Evolutionary conservation across 2,113 vertebrate genomes (phyloP).

Genomic region (Pedetes capensis): DNA sequence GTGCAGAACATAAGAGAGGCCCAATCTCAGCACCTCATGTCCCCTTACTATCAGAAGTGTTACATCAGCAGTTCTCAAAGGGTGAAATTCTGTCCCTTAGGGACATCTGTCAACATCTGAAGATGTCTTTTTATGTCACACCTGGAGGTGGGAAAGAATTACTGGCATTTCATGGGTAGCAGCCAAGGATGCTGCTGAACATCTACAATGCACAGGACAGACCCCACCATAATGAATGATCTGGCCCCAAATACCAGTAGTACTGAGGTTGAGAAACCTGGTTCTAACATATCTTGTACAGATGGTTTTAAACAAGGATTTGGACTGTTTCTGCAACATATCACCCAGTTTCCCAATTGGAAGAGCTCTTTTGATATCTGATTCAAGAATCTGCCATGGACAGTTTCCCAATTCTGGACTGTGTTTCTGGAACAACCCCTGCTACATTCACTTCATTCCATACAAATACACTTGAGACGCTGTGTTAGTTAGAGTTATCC

Average conservation of each 20-base stretch:
- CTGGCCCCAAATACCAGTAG: neutral
- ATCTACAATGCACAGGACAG: neutral
- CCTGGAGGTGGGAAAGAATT: neutral
- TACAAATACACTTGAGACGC: neutral
- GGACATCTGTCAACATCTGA: neutral
- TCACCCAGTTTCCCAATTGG: neutral
- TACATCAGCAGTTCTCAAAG: neutral
- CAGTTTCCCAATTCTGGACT: neutral
- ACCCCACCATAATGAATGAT: neutral
- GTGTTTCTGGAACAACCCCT: neutral
- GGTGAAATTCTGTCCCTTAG: neutral
- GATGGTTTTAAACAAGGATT: neutral
- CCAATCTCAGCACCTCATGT: neutral
- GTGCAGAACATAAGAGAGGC: neutral
- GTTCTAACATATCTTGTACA: neutral
- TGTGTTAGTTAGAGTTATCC: neutral
- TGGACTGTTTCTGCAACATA: neutral
- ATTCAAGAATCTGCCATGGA: neutral
- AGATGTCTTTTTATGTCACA: neutral
- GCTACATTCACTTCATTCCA: neutral
- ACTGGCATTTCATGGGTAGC: neutral
- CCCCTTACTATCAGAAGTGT: neutral
- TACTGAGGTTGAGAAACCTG: neutral
- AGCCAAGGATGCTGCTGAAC: neutral
- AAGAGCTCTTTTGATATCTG: neutral